Evolutionary conservation across 2,113 vertebrate species (phyloP), one percentile per base, ranked within the genome.

Genomic region (Platysteira castanea): DNA sequence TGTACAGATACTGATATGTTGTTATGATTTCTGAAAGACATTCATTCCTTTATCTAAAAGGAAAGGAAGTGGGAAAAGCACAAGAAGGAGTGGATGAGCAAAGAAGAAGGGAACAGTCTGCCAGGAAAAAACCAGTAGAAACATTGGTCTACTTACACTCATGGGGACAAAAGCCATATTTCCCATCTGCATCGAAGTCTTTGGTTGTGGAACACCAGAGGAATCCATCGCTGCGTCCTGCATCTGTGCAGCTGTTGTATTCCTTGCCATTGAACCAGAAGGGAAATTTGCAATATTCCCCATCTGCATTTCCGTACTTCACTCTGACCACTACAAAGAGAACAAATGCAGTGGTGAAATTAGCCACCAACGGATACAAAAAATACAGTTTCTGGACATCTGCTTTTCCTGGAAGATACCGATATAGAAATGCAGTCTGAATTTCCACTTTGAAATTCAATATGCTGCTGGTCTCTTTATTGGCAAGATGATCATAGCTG

Each of bases 121-220:
- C 24, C 5, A 52, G 35, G 7, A 59, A 42, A 47, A 63, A 57
- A 50, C 1, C 19, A n/a, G 24, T 37, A 54, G 61, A 64, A 89
- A 33, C 17, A 35, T 9, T 21, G 13, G 26, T 80, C 24, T 68
- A 97, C 99, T 99, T 97, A 99, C 99, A 98, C 96, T 99, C 99
- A 8, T 99, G 99, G 74, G 99, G 99, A 82, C 99, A 99, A 97
- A 99, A 99, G 88, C 99, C 99, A 1, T 99, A 99, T 97, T 99
- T 99, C 95, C 98, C 98, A 4, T 99, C 99, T 22, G 98, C 96
- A 44, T 99, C 99, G 12, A 99, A 99, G 98, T 99, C 98, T 97
- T 99, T 98, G 23, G 98, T 98, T 50, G 99, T 99, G 31, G 99
- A 99, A 60, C 99, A 99, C 99, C 99, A 99, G 63, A 99, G 98